These are phyloP conservation scores for Phaethornis superciliosus DNA, from an alignment of 2,113 vertebrate genomes.

Conservation along the genomic window DNA sequence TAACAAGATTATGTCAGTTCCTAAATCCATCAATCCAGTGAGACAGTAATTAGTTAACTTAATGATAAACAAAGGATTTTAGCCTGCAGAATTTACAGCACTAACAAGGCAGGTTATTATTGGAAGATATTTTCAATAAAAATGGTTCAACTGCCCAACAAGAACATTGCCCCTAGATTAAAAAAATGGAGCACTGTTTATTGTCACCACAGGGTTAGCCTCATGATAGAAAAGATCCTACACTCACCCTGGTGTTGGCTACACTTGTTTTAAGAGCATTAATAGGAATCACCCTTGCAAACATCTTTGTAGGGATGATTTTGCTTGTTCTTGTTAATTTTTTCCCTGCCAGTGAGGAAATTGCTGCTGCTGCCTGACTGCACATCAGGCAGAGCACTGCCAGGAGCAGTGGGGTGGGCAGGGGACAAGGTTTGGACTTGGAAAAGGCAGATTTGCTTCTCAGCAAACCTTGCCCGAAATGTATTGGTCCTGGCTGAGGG, in stretches of 20 bases:
- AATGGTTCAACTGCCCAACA: conserved; percentile 14
- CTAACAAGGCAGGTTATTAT: conserved; percentile 40
- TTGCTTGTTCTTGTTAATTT: neutral
- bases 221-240: neutral
- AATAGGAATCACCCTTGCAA: neutral
- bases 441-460: neutral
- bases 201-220: neutral
- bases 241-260: neutral
- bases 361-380: neutral
- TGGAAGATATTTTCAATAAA: conserved; percentile 39
- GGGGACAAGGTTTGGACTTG: neutral
- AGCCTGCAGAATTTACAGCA: conserved; percentile 21
- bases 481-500: neutral
- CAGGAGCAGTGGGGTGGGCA: neutral
- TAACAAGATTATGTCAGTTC: neutral
- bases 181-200: neutral
- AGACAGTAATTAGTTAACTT: conserved; percentile 56
- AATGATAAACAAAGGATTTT: conserved; percentile 58
- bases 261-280: neutral
- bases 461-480: neutral
- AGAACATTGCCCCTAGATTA: neutral
- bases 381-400: neutral
- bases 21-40: conserved; percentile 24
- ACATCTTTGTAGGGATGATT: neutral
- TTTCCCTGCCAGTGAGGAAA: neutral